Base-by-base conservation (phyloP, 2,797 vertebrate species). In the Centroberyx gerrardi region DNA sequence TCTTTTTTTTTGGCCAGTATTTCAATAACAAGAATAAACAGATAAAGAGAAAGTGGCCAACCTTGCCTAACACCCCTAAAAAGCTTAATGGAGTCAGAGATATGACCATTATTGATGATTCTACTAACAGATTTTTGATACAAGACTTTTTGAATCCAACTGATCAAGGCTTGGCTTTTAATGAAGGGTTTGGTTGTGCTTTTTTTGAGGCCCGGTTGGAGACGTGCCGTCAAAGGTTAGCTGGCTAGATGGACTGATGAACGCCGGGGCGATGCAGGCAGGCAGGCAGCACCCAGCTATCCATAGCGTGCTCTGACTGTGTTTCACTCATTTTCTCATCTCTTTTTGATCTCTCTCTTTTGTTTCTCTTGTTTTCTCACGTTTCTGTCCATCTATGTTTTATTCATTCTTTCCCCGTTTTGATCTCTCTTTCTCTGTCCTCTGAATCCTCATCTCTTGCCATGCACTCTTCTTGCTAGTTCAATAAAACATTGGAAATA, bases 141-240 rank as follows among this genome's bases (percentile, higher is more conserved):
- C n/a, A n/a, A n/a, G n/a, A n/a, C n/a, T n/a, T n/a, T n/a, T n/a
- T n/a, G n/a, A n/a, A n/a, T n/a, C n/a, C n/a, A n/a, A n/a, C n/a
- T n/a, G n/a, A n/a, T n/a, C n/a, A n/a, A 72, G 51, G 38, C 29
- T 68, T 80, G 78, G 31, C 59, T 81, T 66, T 81, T 85, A 87
- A 90, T 80, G 82, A 88, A 72, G 68, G 55, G 69, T 62, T 54
- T 48, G 48, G 10, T 52, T 3, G 53, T 18, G 2, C 17, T 60
- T 61, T 38, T 18, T 54, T 40, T 0, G 4, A 56, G 65, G 70
- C 65, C 38, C 48, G 22, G 7, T 56, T 59, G 54, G 12, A 81
- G 58, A 62, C 27, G 9, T 31, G 60, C 33, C 63, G 63, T 84
- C 58, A 82, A 74, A 79, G 29, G 36, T 65, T 29, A 31, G 40